A percentile compares a stretch with the other conserved stretches of the same genome.
These are phyloP conservation scores for Nyctalus aviator DNA, from an alignment of 2,797 vertebrate species.

Conservation along the genomic window DNA sequence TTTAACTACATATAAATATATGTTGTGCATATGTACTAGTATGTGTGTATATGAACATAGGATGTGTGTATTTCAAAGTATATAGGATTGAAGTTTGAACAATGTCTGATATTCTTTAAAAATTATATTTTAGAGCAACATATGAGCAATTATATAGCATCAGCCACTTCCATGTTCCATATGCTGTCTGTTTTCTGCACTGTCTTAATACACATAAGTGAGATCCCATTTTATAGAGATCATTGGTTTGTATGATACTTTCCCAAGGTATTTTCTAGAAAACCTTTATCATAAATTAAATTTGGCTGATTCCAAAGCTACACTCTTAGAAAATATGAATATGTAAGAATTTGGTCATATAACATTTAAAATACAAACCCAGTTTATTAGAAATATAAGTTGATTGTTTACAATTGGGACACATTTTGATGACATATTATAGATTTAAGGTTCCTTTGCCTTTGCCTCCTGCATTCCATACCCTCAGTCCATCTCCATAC, in stretches of 20 bases:
- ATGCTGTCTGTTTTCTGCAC: neutral
- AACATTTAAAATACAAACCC: slow-evolving; percentile 29
- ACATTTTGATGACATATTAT: neutral
- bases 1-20: slow-evolving; percentile 7
- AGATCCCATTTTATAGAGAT: neutral
- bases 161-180: neutral
- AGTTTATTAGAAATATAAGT: neutral
- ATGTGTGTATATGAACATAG: neutral
- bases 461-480: neutral
- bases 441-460: neutral
- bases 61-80: neutral
- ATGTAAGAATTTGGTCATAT: neutral
- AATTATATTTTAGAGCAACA: slow-evolving; percentile 39
- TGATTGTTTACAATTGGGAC: neutral
- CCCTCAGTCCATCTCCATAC: neutral
- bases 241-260: neutral
- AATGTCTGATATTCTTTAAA: neutral
- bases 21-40: neutral
- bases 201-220: neutral
- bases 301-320: neutral
- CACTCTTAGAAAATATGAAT: neutral
- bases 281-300: slow-evolving; percentile 27
- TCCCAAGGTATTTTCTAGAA: neutral
- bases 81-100: neutral
- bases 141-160: neutral